These are phyloP conservation scores for Vanacampus margaritifer DNA, from an alignment of 2,113 vertebrate species.

Conservation along the genomic window DNA sequence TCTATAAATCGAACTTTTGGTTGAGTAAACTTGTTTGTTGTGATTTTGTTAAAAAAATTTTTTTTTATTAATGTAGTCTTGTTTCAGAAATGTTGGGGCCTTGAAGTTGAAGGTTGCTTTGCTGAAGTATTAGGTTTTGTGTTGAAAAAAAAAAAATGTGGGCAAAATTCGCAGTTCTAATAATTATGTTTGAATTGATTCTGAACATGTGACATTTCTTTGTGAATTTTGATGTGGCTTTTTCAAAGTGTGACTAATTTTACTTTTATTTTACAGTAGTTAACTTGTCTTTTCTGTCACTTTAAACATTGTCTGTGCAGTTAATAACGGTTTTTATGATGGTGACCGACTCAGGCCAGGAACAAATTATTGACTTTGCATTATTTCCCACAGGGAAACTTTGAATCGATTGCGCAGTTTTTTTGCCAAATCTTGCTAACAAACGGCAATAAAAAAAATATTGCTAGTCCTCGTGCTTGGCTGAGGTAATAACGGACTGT, in stretches of 20 bases:
- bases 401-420: background rate
- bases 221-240: background rate
- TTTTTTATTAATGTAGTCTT: too few relatives aligned
- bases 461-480: background rate
- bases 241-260: background rate
- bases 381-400: conserved; percentile 1
- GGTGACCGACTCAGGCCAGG: background rate
- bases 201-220: too few relatives aligned
- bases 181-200: too few relatives aligned
- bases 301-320: background rate
- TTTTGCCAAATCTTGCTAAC: background rate
- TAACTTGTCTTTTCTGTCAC: background rate
- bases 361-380: background rate
- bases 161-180: too few relatives aligned
- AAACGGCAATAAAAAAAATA: background rate
- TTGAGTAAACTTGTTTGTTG: too few relatives aligned
- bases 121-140: too few relatives aligned
- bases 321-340: background rate
- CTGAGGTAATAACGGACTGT: background rate
- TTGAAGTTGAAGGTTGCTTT: too few relatives aligned
- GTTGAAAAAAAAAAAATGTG: too few relatives aligned
- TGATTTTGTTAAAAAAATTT: too few relatives aligned
- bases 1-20: too few relatives aligned
- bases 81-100: too few relatives aligned
- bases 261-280: background rate